Evolutionary conservation across 1,140 invertebrate species (phyloP), one percentile per base, ranked within the genome.

Genomic region (Gryon sp.): DNA sequence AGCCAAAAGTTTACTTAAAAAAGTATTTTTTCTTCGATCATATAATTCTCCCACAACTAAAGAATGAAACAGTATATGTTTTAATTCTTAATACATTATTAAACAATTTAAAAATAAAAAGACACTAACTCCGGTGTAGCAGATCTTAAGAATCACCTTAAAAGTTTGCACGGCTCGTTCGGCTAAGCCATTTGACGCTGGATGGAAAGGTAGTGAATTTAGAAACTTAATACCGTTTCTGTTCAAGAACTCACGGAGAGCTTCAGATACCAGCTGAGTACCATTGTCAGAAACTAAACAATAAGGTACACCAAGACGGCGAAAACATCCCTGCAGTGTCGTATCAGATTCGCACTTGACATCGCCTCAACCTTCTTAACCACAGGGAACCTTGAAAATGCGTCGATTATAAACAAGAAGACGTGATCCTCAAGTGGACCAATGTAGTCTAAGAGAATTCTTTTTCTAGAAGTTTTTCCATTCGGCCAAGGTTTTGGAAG

Each of bases 121-220:
- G n/a, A n/a, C n/a, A n/a, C n/a, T n/a, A n/a, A n/a, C n/a, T n/a
- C n/a, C n/a, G n/a, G n/a, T n/a, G n/a, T n/a, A n/a, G n/a, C n/a
- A n/a, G n/a, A n/a, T n/a, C n/a, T n/a, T n/a, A n/a, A n/a, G n/a
- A n/a, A n/a, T n/a, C n/a, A n/a, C 22, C n/a, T 50, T 62, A n/a
- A 48, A 62, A 4, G 15, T 30, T 30, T 38, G 26, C 5, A 65
- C 46, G 4, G 46, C 30, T 30, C 30, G 16, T 12, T 52, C 46
- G 4, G 9, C 46, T 4, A 52, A 22, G 1, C 46, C 46, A 12
- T 52, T 52, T 1, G 11, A 52, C 6, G 26, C 16, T 20, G 46
- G 46, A 34, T 34, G 46, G 20, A 11, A 52, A 11, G 46, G 30
- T 52, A 30, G 28, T 30, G 30, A 52, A 4, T 52, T 52, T 1